phyloP scores from a whole-genome alignment of 2,113 vertebrate species.

The Ageneiosus marmoratus region DNA sequence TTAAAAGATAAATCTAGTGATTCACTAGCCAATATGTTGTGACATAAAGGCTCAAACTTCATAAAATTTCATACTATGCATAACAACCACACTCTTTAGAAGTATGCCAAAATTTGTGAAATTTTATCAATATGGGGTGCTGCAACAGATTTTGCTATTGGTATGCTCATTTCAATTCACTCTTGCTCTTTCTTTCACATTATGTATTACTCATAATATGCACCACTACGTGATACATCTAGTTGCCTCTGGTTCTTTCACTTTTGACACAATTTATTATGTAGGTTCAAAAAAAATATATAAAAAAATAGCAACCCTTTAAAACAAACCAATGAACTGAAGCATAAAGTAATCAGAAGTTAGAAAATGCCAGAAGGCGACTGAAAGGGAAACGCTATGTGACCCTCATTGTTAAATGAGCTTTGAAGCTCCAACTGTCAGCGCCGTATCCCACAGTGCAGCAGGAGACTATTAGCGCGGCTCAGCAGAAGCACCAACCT shows the following conservation, averaged over 20 bases:
- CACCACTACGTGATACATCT: no score
- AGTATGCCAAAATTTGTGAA: no score
- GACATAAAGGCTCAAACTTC: no score
- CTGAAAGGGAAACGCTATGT: constrained; percentile 29
- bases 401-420: constrained; percentile 49
- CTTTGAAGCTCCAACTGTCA: constrained; percentile 47
- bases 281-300: not conserved
- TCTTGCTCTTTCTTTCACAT: no score
- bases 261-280: not conserved
- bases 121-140: no score
- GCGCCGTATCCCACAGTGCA: constrained; percentile 19
- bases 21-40: no score
- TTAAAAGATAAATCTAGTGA: no score
- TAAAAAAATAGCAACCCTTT: not conserved
- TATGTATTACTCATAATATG: no score
- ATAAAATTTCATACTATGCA: no score
- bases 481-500: constrained; percentile 2
- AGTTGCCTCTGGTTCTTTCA: not conserved
- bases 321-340: constrained; percentile 42
- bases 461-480: constrained; percentile 31
- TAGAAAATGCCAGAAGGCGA: constrained; percentile 18
- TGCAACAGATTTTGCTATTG: no score
- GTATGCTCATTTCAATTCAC: no score
- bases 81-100: no score
- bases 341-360: constrained; percentile 41